Evolutionary conservation across 2,113 vertebrate genomes (phyloP), one percentile per base, ranked within the genome.

Genomic region (Gallinago jamesoni): DNA sequence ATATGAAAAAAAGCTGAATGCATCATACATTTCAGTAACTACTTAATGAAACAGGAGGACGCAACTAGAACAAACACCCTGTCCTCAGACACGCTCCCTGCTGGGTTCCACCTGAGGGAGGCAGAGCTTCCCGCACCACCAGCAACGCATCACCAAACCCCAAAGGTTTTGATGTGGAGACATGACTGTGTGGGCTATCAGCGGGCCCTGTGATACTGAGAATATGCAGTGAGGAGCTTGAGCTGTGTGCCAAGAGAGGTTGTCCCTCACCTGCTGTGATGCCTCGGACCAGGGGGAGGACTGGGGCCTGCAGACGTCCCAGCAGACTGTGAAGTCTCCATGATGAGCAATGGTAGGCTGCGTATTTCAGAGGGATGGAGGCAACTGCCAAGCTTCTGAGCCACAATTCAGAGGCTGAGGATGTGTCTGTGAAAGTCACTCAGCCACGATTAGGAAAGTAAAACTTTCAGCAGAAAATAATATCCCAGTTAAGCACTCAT

Each of bases 1-100:
- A 96, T 95, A 93, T 1, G 16, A 92, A 94, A 93, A 93, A 95
- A 96, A 81, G 39, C 72, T 75, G 80, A 96, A 89, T n/a, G 90
- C 64, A 90, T 52, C 88, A 60, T 84, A 81, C 30, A 68, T 96
- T 92, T 90, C 76, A 89, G 68, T 84, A 93, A 86, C 90, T 93
- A 67, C 87, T 96, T 90, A 92, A 88, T 55, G 85, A 76, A 78
- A 91, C 17, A 25, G 50, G 68, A 94, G 63, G 79, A 77, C 82
- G 70, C n/a, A 56, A 23, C 30, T 37, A 50, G 62, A 91, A 67
- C 31, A 72, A 89, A 31, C 5, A 8, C 39, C 45, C 45, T 79
- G 31, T 79, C 53, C 63, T 91, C 28, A 10, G 91, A 86, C 39
- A 37, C 0, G 2, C 14, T 72, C 31, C 52, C 30, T 2, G 2